phyloP scores from a whole-genome alignment of 2,797 vertebrate genomes.

The Amniataba percoides region DNA sequence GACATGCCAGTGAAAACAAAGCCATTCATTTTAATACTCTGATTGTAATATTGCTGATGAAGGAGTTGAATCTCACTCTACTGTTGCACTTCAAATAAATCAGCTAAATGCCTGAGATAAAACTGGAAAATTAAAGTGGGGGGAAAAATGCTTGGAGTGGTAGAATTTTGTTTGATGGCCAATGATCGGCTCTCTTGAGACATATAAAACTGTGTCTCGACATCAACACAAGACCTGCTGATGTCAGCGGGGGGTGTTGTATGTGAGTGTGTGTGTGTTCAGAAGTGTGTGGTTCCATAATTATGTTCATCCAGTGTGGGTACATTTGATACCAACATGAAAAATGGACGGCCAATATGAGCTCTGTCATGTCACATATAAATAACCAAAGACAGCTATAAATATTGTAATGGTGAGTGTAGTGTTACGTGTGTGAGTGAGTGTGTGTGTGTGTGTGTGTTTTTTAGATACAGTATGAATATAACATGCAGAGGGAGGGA shows the following conservation, averaged over 20 bases:
- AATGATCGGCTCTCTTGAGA: conserved; percentile 35
- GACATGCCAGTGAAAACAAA: conserved; percentile 16
- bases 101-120: conserved; percentile 17
- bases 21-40: neutral
- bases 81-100: conserved; percentile 18
- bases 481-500: conserved; percentile 18
- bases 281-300: neutral
- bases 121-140: conserved; percentile 17
- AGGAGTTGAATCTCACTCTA: conserved; percentile 3
- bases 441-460: conserved; percentile 7
- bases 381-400: conserved; percentile 43
- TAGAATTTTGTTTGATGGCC: conserved; percentile 1
- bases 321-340: conserved; percentile 41
- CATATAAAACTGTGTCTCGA: conserved; percentile 17
- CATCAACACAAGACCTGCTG: conserved; percentile 39
- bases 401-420: conserved; percentile 26
- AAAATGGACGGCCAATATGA: conserved; percentile 32
- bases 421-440: conserved; percentile 6
- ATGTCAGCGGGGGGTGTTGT: conserved; percentile 24
- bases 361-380: conserved; percentile 41
- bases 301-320: conserved; percentile 15
- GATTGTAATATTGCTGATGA: neutral
- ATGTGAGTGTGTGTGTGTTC: conserved; percentile 6
- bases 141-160: neutral
- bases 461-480: conserved; percentile 17